phyloP scores from a whole-genome alignment of 2,797 vertebrate species.

The Lindbergichthys nudifrons region DNA sequence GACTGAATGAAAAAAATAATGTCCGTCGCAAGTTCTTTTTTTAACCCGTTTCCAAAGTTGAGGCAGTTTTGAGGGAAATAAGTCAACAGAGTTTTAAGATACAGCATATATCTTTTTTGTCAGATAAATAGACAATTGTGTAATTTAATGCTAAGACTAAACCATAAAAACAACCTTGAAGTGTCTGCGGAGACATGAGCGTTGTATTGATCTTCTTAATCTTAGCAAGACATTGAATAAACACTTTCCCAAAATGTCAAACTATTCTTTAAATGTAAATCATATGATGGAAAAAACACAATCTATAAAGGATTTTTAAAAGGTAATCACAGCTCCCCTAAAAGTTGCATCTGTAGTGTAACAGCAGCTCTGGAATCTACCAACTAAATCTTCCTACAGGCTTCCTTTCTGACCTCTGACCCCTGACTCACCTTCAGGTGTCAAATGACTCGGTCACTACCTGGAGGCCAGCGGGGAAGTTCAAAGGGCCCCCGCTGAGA shows the following conservation, averaged over 20 bases:
- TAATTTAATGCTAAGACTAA: background rate
- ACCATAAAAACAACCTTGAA: no score
- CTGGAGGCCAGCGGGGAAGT: slow-evolving; percentile 83
- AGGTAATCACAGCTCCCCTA: slow-evolving; percentile 11
- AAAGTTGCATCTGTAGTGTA: slow-evolving; percentile 8
- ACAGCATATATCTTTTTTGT: background rate
- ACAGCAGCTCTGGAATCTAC: slow-evolving; percentile 42
- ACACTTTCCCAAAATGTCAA: slow-evolving; percentile 21
- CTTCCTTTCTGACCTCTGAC: slow-evolving; percentile 65
- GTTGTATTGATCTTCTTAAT: background rate
- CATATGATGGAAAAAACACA: slow-evolving; percentile 26
- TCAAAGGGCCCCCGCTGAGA: slow-evolving; percentile 82
- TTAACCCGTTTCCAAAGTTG: background rate
- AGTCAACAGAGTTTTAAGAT: no score
- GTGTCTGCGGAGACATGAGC: background rate
- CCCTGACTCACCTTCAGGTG: slow-evolving; percentile 86
- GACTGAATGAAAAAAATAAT: background rate
- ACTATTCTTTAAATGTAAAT: slow-evolving; percentile 38
- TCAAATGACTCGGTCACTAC: slow-evolving; percentile 84
- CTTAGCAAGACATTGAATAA: background rate
- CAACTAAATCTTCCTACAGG: slow-evolving; percentile 62
- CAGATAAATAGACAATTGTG: no score
- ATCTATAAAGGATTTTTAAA: background rate
- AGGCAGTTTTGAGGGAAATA: no score
- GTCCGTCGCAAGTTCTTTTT: no score